Evolutionary conservation across 2,888 invertebrate species (phyloP).

Genomic region (Diarsia mendica): DNA sequence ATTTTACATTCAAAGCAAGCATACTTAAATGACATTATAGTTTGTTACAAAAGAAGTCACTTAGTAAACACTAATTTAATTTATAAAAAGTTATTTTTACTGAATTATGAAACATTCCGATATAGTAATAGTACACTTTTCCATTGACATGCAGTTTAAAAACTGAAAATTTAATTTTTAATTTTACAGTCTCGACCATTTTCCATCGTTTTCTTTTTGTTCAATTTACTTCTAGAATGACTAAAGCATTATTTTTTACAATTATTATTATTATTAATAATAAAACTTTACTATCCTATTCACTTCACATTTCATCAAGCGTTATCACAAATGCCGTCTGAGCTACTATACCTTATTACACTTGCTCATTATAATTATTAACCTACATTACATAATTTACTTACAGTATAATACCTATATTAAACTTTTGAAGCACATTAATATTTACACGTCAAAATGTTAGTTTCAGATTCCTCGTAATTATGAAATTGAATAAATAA

Average conservation of each 20-base stretch:
- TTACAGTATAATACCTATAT: constrained; percentile 35
- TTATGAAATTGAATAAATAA: constrained; percentile 1
- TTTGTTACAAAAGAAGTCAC: constrained; percentile 34
- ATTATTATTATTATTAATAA: constrained; percentile 50
- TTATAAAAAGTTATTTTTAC: constrained; percentile 21
- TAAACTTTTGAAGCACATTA: constrained; percentile 65
- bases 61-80: constrained; percentile 6
- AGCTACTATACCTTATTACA: constrained; percentile 66
- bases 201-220: constrained; percentile 20
- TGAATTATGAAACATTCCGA: constrained; percentile 17
- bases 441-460: constrained; percentile 62
- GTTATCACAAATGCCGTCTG: constrained; percentile 80
- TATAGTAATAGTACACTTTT: neutral
- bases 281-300: constrained; percentile 56
- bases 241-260: constrained; percentile 63
- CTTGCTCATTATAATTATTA: constrained; percentile 57
- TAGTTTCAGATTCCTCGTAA: constrained; percentile 12
- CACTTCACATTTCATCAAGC: constrained; percentile 71
- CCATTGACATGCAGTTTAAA: neutral
- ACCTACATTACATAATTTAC: constrained; percentile 43
- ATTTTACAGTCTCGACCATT: constrained; percentile 55
- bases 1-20: constrained; percentile 59
- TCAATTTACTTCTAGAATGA: constrained; percentile 43
- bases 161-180: constrained; percentile 21
- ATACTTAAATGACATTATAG: constrained; percentile 16